Evolutionary conservation across 2,113 vertebrate species (phyloP), one percentile per base, ranked within the genome.

Genomic region (Hypanus sabinus): DNA sequence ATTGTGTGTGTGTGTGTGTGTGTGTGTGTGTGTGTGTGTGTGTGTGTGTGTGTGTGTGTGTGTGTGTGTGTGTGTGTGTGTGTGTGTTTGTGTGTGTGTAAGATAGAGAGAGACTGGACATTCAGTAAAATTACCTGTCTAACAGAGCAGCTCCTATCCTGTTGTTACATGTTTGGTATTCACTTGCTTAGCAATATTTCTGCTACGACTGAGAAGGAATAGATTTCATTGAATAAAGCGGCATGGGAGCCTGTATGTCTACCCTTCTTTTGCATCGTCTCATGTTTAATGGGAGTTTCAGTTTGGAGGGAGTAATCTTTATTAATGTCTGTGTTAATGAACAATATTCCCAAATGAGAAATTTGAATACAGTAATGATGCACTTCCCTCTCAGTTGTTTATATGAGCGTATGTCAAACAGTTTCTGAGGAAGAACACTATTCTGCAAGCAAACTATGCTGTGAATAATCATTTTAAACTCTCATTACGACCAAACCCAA

Each of bases 401-500:
- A 60, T 4, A 12, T 87, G 83, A 60, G 83, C 27, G 4, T 87
- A 30, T 27, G 27, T n/a, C 14, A 24, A 11, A 30, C 33, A 6
- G 12, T n/a, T 90, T 68, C 85, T 90, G n/a, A 65, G 60, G 57
- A 90, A 73, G 24, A 10, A 38, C 46, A 46, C 22, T 55, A 73
- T 55, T 93, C 27, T 38, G 30, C 14, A 10, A 36, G 33, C 38
- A 30, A 93, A 75, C 46, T 38, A 93, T 93, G 68, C 33, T 5
- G 62, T 20, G 65, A 20, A 22, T 46, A 38, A 65, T 38, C 70
- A 75, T 36, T 93, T 38, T 71, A 68, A 90, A 90, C 60, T 90
- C 65, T 93, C 33, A 27, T 93, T 70, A 93, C 30, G 24, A 46
- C 70, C 91, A 93, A 93, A 87, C 38, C 68, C 91, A 55, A 90